Conservation (phyloP, 2,888 invertebrate genomes). For the Suillia variegata region DNA sequence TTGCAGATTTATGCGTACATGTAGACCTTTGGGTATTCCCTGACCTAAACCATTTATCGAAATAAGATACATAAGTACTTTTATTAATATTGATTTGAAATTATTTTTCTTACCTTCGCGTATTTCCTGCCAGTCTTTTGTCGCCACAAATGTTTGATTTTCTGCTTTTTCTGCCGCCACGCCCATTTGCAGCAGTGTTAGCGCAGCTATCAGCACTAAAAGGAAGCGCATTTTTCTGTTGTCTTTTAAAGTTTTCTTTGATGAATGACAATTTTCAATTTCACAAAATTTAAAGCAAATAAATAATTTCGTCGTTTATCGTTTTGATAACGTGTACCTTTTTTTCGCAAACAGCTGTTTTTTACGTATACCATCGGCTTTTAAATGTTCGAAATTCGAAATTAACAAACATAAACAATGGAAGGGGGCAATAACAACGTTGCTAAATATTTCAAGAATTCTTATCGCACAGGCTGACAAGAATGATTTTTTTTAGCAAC, state of each 20-base stretch:
- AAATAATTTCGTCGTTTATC: too few relatives aligned
- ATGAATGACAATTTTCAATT: background rate
- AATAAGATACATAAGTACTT: background rate
- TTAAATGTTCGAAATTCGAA: too few relatives aligned
- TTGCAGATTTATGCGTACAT: constrained; percentile 76
- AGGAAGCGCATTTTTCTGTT: background rate
- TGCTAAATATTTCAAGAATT: too few relatives aligned
- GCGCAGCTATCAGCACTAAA: background rate
- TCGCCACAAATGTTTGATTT: constrained; percentile 65
- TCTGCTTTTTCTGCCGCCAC: constrained; percentile 27
- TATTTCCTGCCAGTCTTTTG: constrained; percentile 70
- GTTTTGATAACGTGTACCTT: background rate
- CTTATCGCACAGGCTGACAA: too few relatives aligned
- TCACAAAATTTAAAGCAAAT: too few relatives aligned
- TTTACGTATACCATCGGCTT: too few relatives aligned
- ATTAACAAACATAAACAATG: too few relatives aligned
- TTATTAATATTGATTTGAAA: background rate
- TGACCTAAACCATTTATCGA: constrained; percentile 66
- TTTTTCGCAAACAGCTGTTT: too few relatives aligned
- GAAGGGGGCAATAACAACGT: too few relatives aligned
- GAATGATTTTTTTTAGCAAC: too few relatives aligned
- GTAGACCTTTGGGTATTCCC: constrained; percentile 74
- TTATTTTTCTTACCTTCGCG: constrained; percentile 63
- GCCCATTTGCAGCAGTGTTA: background rate
- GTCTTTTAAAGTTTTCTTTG: background rate